Base-by-base conservation (phyloP, 2,888 invertebrate species). In the Hypselothyrea guttata region DNA sequence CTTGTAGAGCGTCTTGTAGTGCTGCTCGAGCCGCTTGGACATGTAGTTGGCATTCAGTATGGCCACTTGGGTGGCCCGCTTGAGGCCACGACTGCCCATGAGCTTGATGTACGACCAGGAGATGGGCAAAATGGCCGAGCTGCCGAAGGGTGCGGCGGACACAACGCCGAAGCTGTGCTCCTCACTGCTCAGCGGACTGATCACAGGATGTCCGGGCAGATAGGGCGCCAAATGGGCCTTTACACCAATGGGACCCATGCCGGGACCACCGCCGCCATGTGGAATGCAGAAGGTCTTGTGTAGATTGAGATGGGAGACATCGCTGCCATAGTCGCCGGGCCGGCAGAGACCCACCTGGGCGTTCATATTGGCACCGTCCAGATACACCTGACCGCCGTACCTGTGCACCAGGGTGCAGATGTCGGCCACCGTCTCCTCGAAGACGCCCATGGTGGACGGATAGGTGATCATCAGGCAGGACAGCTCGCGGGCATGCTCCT, bases 231-330 rank as follows among this genome's bases (percentile, higher is more conserved):
- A 90, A 87, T 99, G 99, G 22, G 95, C 93, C 90, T 99, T 99
- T 0, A 99, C 99, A 87, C 98, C 99, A 85, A 99, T 99, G 0
- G 99, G 99, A 33, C 99, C 99, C 96, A 98, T 98, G 2, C 99
- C 99, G 1, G 99, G 99, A 0, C 99, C 99, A 18, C 99, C 99
- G 4, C 99, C 99, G 1, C 99, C 99, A 87, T 99, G 99, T 0
- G 99, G 99, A 86, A 99, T 99, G 86, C 98, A 98, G 90, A 98
- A 98, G 0, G 99, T 99, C 91, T 99, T 99, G 90, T 99, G 99
- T 15, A 99, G 92, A 90, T 99, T 99, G 62, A 99, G 92, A 92
- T 99, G 99, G 0, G 98, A 98, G 0, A 99, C 99, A 87, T 99
- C 99, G 71, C 98, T 97, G 2, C 99, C 99, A 88, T 98, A 99